Evolutionary conservation across 2,113 vertebrate genomes (phyloP).

Genomic region (Centropus bengalensis): DNA sequence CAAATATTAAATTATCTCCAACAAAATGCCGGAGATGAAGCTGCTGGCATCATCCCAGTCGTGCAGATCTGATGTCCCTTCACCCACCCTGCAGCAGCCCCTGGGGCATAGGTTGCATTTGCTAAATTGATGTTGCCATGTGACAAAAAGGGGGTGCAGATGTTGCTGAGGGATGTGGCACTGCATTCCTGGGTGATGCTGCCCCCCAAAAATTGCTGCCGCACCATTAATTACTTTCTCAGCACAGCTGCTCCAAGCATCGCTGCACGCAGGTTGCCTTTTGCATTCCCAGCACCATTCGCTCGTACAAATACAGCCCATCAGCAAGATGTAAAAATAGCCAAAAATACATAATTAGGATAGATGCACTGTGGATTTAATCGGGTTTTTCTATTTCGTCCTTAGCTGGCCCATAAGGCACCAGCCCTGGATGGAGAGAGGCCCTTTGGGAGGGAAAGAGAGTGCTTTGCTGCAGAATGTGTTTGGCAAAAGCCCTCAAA

Average conservation of each 20-base stretch:
- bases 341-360: conserved; percentile 19
- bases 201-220: neutral
- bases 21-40: neutral
- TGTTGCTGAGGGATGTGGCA: rapidly evolving
- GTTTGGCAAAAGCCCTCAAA: conserved; percentile 6
- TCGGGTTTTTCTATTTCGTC: conserved; percentile 14
- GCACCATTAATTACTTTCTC: neutral
- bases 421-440: neutral
- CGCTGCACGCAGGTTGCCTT: neutral
- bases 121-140: neutral
- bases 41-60: neutral
- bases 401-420: neutral
- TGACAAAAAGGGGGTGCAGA: neutral
- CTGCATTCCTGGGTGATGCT: neutral
- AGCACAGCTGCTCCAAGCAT: neutral
- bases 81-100: neutral
- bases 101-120: neutral
- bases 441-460: neutral
- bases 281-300: neutral
- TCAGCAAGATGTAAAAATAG: conserved; percentile 60
- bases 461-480: neutral
- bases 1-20: neutral
- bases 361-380: neutral
- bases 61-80: neutral
- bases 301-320: neutral